These are phyloP conservation scores for Acromyrmex charruanus DNA, from an alignment of 1,140 invertebrate species.

Conservation along the genomic window DNA sequence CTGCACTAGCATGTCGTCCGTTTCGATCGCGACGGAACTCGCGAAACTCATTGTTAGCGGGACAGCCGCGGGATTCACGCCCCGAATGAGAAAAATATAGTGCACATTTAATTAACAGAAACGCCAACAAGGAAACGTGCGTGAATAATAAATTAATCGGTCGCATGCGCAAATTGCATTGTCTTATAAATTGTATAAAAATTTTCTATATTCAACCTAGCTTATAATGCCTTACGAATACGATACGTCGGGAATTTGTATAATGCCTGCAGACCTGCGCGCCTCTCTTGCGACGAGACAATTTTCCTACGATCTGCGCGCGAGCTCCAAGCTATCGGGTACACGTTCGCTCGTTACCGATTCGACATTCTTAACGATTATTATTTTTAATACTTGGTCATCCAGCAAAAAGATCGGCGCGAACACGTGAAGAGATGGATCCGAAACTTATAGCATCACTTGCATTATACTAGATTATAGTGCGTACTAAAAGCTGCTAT, in stretches of 20 bases:
- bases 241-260: slow-evolving; percentile 66
- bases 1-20: background rate
- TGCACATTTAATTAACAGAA: slow-evolving; percentile 66
- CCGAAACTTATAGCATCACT: background rate
- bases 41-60: slow-evolving; percentile 3
- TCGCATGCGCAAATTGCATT: slow-evolving; percentile 61
- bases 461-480: too few relatives aligned
- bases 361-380: background rate
- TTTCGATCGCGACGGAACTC: background rate
- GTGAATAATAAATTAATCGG: slow-evolving; percentile 73
- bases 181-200: slow-evolving; percentile 80
- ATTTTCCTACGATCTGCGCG: slow-evolving; percentile 41
- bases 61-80: slow-evolving; percentile 22
- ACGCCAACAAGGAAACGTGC: slow-evolving; percentile 76
- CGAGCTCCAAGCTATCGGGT: slow-evolving; percentile 29
- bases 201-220: slow-evolving; percentile 71
- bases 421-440: background rate
- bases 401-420: background rate
- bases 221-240: slow-evolving; percentile 74
- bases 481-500: too few relatives aligned
- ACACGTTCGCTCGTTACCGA: background rate
- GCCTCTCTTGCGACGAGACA: slow-evolving; percentile 31
- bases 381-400: background rate
- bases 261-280: slow-evolving; percentile 64
- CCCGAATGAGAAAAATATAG: slow-evolving; percentile 36